Base-by-base conservation (phyloP, 2,113 vertebrate genomes). In the Fregetta grallaria region DNA sequence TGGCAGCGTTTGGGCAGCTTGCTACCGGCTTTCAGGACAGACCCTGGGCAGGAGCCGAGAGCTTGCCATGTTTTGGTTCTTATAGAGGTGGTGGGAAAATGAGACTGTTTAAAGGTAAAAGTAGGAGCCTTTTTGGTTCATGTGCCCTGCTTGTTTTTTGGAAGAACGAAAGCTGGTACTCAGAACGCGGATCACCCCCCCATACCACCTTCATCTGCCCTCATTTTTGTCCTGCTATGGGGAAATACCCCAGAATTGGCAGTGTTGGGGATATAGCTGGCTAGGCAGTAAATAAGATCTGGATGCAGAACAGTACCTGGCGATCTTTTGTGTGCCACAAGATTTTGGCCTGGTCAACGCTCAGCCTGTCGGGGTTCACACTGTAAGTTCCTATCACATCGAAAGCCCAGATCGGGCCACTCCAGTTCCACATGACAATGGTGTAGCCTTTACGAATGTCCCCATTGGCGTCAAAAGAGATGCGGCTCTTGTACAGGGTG, bases 341-440 rank as follows among this genome's bases (percentile, higher is more conserved):
- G 66, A 98, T 92, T 80, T 94, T 94, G 49, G 52, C 91, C 26
- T 34, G 45, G 56, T 98, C 89, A 21, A 99, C 95, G 74, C 75
- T 96, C 66, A 98, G 98, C 22, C 30, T 14, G 22, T 93, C 34
- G 4, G 98, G 97, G n/a, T 96, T 65, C 77, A 95, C 94, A 0
- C 20, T 65, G 78, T 97, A 98, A 16, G 94, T 97, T 65, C 99
- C 99, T 2, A 99, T 80, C 29, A 97, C 77, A 4, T 96, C 77
- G 27, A 93, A 93, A 25, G 49, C 19, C 88, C 97, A 97, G 19
- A 42, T 65, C 4, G 14, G 53, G 19, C 96, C 87, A 0, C 21
- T 97, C 94, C 97, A 97, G 20, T 98, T 98, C 99, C 99, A 99
- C 89, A 94, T 96, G 59, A 99, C 32, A 7, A 99, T 92, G 29